Conservation (phyloP, 2,113 vertebrate genomes). For the Barbus barbus region DNA sequence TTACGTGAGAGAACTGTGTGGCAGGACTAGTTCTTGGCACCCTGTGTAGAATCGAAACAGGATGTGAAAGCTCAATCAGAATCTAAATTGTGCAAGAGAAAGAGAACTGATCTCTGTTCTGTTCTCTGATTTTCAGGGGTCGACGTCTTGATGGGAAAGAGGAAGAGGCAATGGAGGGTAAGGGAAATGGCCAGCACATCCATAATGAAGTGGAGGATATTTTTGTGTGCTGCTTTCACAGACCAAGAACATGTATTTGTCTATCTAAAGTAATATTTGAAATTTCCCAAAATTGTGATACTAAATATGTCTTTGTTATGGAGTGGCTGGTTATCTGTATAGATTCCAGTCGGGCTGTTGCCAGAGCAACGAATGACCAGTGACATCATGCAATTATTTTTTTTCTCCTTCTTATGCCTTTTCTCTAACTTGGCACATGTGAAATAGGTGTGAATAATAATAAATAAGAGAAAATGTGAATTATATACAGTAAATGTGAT, state of each 20-base stretch:
- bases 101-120: constrained; percentile 45
- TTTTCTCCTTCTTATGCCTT: background rate
- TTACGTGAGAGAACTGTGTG: constrained; percentile 53
- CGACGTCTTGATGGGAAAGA: constrained; percentile 24
- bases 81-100: constrained; percentile 72
- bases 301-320: background rate
- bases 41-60: constrained; percentile 66
- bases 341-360: constrained; percentile 8
- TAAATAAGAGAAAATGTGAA: background rate
- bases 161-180: constrained; percentile 16
- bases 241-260: background rate
- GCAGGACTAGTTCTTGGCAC: constrained; percentile 60
- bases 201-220: background rate
- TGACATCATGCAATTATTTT: background rate
- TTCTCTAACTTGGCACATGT: background rate
- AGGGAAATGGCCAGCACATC: background rate
- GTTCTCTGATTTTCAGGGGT: constrained; percentile 14
- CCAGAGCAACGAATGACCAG: background rate
- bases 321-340: background rate
- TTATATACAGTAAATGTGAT: background rate
- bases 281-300: background rate
- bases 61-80: constrained; percentile 76
- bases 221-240: background rate
- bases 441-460: background rate
- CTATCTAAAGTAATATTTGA: background rate